These are phyloP conservation scores for Psilopsiagon aymara DNA, from an alignment of 2,113 vertebrate species.

Conservation along the genomic window DNA sequence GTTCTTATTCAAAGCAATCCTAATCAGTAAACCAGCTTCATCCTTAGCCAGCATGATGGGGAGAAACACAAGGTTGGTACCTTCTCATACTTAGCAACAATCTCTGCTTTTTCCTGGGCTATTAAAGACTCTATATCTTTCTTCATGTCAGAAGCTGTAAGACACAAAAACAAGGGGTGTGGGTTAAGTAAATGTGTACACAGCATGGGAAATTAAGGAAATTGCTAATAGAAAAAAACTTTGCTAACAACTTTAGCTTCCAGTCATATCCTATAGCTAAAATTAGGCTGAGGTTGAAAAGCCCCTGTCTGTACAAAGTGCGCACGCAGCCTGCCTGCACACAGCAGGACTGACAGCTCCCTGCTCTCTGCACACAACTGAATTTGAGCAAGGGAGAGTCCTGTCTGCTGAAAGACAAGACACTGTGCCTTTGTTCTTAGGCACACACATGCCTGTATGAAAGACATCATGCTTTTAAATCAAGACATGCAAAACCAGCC, in stretches of 20 bases:
- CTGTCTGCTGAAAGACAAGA: background rate
- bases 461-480: background rate
- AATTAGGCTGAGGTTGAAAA: background rate
- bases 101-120: slow-evolving; percentile 88
- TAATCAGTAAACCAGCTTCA: background rate
- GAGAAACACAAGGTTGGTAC: slow-evolving; percentile 46
- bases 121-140: slow-evolving; percentile 90
- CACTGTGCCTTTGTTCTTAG: background rate
- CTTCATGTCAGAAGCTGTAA: slow-evolving; percentile 92
- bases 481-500: fast-evolving
- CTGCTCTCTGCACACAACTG: background rate
- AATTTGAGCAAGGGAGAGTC: background rate
- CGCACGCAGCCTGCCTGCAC: background rate
- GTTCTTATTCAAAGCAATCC: background rate
- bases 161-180: background rate
- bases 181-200: background rate
- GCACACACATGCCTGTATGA: background rate
- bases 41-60: background rate
- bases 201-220: background rate
- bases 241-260: background rate
- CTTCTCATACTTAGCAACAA: slow-evolving; percentile 91
- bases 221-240: background rate
- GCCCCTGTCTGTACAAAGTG: fast-evolving
- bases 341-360: background rate
- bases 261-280: background rate